phyloP scores from a whole-genome alignment of 1,140 invertebrate species.

The Ridgeia piscesae region DNA sequence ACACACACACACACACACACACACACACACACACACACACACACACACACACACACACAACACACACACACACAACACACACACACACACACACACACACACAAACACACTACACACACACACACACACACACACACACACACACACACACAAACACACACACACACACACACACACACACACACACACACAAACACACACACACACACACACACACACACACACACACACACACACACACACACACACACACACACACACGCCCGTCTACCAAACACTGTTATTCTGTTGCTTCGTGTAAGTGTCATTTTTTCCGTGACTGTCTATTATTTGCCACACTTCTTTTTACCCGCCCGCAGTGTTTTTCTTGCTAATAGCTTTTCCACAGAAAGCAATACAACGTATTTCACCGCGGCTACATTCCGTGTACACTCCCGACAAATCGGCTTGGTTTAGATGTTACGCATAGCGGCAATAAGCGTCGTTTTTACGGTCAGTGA shows the following conservation, averaged over 20 bases:
- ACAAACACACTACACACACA: background rate
- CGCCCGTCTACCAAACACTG: background rate
- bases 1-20: too few species aligned
- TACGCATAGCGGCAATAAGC: background rate
- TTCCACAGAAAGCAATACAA: background rate
- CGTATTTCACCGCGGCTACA: background rate
- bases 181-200: background rate
- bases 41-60: background rate
- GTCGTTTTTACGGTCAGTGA: background rate
- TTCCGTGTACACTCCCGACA: background rate
- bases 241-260: background rate
- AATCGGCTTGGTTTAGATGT: background rate
- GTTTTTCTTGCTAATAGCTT: background rate
- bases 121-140: background rate
- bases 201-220: too few species aligned
- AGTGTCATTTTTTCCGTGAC: background rate
- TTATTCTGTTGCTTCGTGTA: background rate
- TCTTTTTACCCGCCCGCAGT: background rate
- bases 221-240: background rate
- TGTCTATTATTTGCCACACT: too few species aligned
- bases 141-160: background rate
- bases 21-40: too few species aligned
- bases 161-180: background rate
- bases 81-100: background rate
- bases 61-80: background rate